phyloP scores from a whole-genome alignment of 2,888 invertebrate species.

The Cryptus viduatorius region DNA sequence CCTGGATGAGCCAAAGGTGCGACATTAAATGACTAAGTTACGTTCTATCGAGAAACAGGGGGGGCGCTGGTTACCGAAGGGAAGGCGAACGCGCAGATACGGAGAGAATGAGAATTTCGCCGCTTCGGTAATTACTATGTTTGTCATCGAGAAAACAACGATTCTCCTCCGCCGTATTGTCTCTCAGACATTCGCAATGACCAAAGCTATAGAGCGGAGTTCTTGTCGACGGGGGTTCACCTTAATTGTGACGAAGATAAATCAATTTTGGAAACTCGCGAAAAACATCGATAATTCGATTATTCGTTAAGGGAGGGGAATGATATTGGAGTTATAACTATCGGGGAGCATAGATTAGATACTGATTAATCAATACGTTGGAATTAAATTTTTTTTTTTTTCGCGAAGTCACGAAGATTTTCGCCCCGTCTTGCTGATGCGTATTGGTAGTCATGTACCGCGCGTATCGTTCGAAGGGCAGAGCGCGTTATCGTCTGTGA shows the following conservation, averaged over 20 bases:
- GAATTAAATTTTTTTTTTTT: not conserved
- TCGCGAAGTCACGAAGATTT: not conserved
- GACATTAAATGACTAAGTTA: constrained; percentile 57
- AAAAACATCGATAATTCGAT: too few relatives aligned
- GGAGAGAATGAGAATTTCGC: constrained; percentile 14
- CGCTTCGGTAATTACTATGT: constrained; percentile 46
- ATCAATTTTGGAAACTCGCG: too few relatives aligned
- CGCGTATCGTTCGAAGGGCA: constrained; percentile 21
- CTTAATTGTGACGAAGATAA: not conserved
- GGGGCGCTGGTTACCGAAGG: not conserved
- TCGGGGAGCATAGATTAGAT: not conserved
- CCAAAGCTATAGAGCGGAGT: not conserved
- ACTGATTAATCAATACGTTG: not conserved
- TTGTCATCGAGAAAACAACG: constrained; percentile 2
- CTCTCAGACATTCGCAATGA: constrained; percentile 11
- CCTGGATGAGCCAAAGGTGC: constrained; percentile 54
- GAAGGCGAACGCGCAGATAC: not conserved
- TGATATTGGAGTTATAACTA: not conserved
- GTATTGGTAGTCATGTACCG: not conserved
- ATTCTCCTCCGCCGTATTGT: not conserved
- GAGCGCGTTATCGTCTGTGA: constrained; percentile 42
- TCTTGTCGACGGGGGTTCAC: not conserved
- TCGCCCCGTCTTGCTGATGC: not conserved
- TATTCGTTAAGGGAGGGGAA: too few relatives aligned
- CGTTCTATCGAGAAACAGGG: constrained; percentile 18